phyloP scores from a whole-genome alignment of 2,797 vertebrate species.

The Melanotaenia parkinsoni region DNA sequence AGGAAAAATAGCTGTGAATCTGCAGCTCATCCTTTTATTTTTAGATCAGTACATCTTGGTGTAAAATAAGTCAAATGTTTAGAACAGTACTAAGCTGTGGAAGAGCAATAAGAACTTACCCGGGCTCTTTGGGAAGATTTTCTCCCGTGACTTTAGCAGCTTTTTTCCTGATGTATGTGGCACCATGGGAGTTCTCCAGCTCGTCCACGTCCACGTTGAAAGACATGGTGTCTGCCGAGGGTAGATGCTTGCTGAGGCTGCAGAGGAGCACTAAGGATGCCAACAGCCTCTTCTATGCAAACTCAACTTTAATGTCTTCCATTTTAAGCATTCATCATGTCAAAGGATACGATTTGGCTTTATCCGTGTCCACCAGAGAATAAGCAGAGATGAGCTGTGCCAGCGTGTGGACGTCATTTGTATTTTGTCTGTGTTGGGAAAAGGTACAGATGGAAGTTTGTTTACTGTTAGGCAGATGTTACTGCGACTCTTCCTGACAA shows the following conservation, averaged over 20 bases:
- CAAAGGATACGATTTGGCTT: conserved; percentile 98
- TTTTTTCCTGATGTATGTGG: conserved; percentile 94
- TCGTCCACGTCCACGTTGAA: conserved; percentile 96
- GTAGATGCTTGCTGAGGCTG: conserved; percentile 97
- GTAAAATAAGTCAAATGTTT: not conserved
- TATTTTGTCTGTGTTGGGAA: conserved; percentile 87
- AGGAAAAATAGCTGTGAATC: not conserved
- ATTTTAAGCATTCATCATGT: not conserved
- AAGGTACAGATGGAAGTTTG: not conserved
- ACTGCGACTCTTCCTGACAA: not conserved
- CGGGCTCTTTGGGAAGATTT: conserved; percentile 88
- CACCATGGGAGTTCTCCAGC: conserved; percentile 96
- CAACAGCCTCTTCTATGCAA: not conserved
- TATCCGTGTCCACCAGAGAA: conserved; percentile 94
- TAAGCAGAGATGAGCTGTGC: conserved; percentile 98
- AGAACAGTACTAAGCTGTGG: not conserved
- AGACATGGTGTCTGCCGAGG: conserved; percentile 93
- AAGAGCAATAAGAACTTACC: conserved; percentile 74
- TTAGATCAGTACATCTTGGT: not conserved
- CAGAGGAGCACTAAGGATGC: conserved; percentile 58
- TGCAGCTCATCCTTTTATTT: not conserved
- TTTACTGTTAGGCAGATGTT: not conserved
- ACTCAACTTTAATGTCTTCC: not conserved
- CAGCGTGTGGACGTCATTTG: conserved; percentile 93
- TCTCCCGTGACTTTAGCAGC: conserved; percentile 91